Evolutionary conservation across 1,140 invertebrate genomes (phyloP).

Genomic region (Hydropsyche tenuis): DNA sequence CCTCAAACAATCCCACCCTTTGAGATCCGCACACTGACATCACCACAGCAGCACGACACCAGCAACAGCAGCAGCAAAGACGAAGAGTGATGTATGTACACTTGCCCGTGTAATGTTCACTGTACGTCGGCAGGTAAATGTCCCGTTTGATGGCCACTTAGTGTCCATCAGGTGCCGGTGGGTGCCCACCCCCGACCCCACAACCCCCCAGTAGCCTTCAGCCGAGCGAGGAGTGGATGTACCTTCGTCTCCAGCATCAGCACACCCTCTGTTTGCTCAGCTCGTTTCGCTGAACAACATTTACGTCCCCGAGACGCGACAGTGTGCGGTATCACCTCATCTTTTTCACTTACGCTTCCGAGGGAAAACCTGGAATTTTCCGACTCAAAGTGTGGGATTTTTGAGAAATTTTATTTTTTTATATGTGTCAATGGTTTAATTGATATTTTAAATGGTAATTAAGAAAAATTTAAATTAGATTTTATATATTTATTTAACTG

Average conservation of each 20-base stretch:
- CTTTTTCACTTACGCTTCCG: constrained; percentile 34
- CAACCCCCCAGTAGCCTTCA: too few species aligned
- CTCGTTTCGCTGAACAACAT: constrained; percentile 37
- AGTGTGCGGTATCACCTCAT: constrained; percentile 39
- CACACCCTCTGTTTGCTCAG: constrained; percentile 36
- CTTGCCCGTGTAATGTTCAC: too few species aligned
- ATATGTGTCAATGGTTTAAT: too few species aligned
- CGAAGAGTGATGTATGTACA: neutral
- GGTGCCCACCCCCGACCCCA: too few species aligned
- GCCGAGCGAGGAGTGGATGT: neutral
- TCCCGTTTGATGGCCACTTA: constrained; percentile 39
- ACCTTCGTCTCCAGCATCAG: neutral
- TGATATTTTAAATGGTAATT: too few species aligned
- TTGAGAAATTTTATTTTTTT: too few species aligned
- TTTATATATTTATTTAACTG: too few species aligned
- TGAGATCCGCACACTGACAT: too few species aligned
- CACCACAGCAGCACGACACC: too few species aligned
- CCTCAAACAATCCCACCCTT: too few species aligned
- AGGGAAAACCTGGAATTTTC: neutral
- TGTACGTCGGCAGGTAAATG: constrained; percentile 15
- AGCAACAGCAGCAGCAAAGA: neutral
- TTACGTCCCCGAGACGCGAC: constrained; percentile 30
- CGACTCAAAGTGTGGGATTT: too few species aligned
- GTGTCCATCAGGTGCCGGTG: constrained; percentile 26
- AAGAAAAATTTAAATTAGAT: too few species aligned